Base-by-base conservation (phyloP, 2,797 vertebrate genomes). In the Podargus strigoides region DNA sequence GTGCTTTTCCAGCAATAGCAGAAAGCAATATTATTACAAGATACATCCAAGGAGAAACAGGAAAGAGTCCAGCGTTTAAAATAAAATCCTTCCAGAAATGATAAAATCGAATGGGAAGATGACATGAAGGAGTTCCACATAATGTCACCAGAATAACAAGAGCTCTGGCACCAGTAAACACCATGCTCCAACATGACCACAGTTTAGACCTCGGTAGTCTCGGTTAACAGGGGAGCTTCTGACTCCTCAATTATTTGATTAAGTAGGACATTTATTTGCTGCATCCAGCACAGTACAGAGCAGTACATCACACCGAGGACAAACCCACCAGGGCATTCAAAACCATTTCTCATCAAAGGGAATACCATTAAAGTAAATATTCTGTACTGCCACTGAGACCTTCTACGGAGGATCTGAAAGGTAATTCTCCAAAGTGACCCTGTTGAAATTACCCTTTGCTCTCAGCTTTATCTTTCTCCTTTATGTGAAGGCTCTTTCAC, bases 141-240 rank as follows among this genome's bases (percentile, higher is more conserved):
- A 36, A 18, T 2, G 9, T 16, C 44, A 49, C 53, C 46, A 58
- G 22, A 41, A 72, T 7, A 63, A 73, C 44, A 53, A 34, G 49
- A 34, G 23, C 23, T 67, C 49, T 30, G 78, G 46, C 55, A 83
- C 19, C 72, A 62, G 42, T 22, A n/a, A 56, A 39, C 46, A 70
- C 4, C 28, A 42, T 20, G 4, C 47, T n/a, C 30, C 53, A 59
- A 36, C 34, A 10, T 1, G 5, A 49, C 46, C 42, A 18, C 6
- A 24, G 3, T 28, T 69, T 14, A 42, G 32, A 68, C 39, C 49
- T 59, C 0, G 0, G n/a, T 41, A 34, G 2, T 67, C 52, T 16
- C 16, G 2, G 59, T n/a, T 19, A 77, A 62, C 5, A 32, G 50
- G 4, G 34, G 28, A 68, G 62, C 39, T 66, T 53, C 56, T 20